Evolutionary conservation across 2,113 vertebrate species (phyloP).

Genomic region (Lepus americanus): DNA sequence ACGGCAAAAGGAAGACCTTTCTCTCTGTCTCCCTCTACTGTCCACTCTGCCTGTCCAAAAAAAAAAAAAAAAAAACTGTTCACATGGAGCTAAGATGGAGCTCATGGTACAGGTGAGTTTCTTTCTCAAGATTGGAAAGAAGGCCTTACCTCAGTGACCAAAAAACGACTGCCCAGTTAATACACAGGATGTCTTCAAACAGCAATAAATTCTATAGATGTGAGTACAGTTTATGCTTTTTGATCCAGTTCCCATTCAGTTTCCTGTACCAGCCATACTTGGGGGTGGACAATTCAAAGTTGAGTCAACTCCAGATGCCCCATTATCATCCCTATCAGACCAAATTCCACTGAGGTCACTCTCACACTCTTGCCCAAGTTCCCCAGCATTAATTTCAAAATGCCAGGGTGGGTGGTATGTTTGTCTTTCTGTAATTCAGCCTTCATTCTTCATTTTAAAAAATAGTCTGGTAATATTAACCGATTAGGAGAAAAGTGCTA

Average conservation of each 20-base stretch:
- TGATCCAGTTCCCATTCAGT: not conserved
- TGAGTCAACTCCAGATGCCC: not conserved
- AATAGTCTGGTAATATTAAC: not conserved
- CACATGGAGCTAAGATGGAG: not conserved
- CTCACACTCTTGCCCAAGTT: not conserved
- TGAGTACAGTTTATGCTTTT: not conserved
- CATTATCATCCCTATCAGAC: not conserved
- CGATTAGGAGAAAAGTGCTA: not conserved
- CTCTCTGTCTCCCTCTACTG: too few species aligned
- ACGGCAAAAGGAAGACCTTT: too few species aligned
- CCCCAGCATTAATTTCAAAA: not conserved
- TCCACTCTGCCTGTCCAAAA: too few species aligned
- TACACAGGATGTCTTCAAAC: not conserved
- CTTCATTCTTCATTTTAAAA: slow-evolving; percentile 42
- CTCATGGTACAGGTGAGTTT: not conserved
- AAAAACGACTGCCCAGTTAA: not conserved
- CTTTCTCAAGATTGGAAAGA: not conserved
- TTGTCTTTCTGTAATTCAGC: not conserved
- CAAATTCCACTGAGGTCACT: not conserved
- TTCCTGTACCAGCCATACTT: not conserved
- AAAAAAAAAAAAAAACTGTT: not conserved
- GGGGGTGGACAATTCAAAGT: not conserved
- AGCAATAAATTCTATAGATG: not conserved
- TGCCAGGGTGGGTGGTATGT: not conserved
- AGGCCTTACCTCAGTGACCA: not conserved